These are phyloP conservation scores for Temnothorax ravouxi DNA, from an alignment of 2,888 invertebrate genomes.

Conservation along the genomic window DNA sequence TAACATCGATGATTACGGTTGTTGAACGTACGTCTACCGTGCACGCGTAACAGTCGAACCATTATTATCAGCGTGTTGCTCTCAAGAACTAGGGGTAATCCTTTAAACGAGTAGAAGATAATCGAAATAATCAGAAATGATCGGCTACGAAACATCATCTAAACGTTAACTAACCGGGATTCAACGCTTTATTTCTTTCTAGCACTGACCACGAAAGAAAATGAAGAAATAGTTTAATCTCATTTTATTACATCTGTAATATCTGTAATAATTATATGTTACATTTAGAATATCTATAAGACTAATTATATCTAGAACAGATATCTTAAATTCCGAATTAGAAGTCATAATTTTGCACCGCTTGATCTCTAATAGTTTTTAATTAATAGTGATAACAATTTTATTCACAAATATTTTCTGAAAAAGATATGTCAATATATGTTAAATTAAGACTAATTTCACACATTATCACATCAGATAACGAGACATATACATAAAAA, in stretches of 20 bases:
- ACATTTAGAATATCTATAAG: not conserved
- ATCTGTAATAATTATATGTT: not conserved
- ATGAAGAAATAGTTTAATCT: not conserved
- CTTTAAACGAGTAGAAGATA: not conserved
- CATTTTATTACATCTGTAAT: not conserved
- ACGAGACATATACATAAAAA: not conserved
- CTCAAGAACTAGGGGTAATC: not conserved
- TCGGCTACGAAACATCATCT: not conserved
- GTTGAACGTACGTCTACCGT: not conserved
- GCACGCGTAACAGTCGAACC: not conserved
- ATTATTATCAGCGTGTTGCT: slow-evolving; percentile 5
- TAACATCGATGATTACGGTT: slow-evolving; percentile 28
- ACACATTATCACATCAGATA: not conserved
- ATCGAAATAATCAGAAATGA: slow-evolving; percentile 8
- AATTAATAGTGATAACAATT: not conserved
- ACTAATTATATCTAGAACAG: not conserved
- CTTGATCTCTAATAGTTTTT: not conserved
- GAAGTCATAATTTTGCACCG: not conserved
- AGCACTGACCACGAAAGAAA: not conserved
- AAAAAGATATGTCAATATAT: not conserved
- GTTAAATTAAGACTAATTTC: slow-evolving; percentile 12
- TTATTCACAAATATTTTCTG: not conserved
- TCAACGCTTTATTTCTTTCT: not conserved
- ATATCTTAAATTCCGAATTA: not conserved
- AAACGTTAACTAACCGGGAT: not conserved